These are phyloP conservation scores for Chromis chromis DNA, from an alignment of 2,797 vertebrate species.

Conservation along the genomic window DNA sequence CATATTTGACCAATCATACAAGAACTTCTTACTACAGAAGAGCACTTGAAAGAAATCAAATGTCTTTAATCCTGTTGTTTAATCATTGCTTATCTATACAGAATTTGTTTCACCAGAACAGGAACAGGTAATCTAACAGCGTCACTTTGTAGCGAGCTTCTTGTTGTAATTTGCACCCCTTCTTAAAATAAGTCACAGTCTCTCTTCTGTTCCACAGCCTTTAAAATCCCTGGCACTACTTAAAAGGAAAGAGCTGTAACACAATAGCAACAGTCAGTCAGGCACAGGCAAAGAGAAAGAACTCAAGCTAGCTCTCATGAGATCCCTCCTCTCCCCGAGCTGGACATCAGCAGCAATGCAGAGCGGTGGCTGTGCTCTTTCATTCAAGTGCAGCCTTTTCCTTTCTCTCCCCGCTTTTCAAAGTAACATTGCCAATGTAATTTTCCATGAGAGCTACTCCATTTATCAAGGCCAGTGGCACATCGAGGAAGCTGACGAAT, in stretches of 20 bases:
- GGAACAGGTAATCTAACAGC: conserved; percentile 30
- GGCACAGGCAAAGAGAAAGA: conserved; percentile 61
- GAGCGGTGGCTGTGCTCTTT: conserved; percentile 68
- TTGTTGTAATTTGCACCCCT: conserved; percentile 53
- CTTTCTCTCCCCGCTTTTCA: conserved; percentile 57
- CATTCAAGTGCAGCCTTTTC: conserved; percentile 65
- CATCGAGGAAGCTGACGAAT: conserved; percentile 74
- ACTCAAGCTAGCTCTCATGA: conserved; percentile 67
- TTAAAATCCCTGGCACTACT: conserved; percentile 73
- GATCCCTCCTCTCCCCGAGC: conserved; percentile 54
- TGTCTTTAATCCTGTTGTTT: neutral
- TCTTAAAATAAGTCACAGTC: conserved; percentile 60
- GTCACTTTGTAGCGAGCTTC: conserved; percentile 40
- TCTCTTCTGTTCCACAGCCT: conserved; percentile 48
- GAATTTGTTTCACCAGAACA: no score
- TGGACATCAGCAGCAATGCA: conserved; percentile 66
- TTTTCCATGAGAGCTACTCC: conserved; percentile 81
- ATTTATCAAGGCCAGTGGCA: conserved; percentile 81
- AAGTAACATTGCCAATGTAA: conserved; percentile 77
- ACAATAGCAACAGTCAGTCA: conserved; percentile 73
- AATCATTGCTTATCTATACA: neutral
- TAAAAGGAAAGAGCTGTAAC: conserved; percentile 76
- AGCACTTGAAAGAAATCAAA: neutral
- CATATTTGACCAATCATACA: conserved; percentile 8
- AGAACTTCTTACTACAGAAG: neutral